Percentiles rank a stretch among this genome's conserved stretches.
Evolutionary conservation across 2,113 vertebrate species (phyloP).

Genomic region (Calyptomena viridis): DNA sequence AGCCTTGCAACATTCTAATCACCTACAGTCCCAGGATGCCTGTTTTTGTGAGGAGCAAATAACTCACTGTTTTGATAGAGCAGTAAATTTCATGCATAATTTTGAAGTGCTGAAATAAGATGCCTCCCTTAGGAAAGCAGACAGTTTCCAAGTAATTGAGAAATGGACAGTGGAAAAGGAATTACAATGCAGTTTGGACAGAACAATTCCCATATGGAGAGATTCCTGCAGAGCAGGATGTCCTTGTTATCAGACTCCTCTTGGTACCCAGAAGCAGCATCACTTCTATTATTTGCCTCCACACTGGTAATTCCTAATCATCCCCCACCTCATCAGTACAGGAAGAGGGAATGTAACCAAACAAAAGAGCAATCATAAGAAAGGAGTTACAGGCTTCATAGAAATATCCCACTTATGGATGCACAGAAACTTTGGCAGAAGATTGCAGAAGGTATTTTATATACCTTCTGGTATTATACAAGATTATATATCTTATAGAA

Average conservation of each 20-base stretch:
- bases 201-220: not conserved
- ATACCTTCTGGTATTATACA: not conserved
- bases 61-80: not conserved
- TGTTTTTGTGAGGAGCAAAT: not conserved
- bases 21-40: not conserved
- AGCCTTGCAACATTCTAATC: not conserved
- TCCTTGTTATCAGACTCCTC: not conserved
- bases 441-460: not conserved
- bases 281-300: not conserved
- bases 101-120: conserved; percentile 6
- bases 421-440: not conserved
- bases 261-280: not conserved
- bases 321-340: no score
- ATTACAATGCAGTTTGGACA: not conserved
- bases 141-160: not conserved
- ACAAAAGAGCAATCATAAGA: not conserved
- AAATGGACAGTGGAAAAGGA: not conserved
- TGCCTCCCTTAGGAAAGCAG: conserved; percentile 3
- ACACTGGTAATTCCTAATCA: not conserved
- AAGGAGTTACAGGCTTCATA: not conserved
- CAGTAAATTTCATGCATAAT: conserved; percentile 12
- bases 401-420: not conserved
- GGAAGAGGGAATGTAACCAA: not conserved
- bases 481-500: not conserved
- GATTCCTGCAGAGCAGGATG: not conserved